A percentile compares a stretch with the other conserved stretches of the same genome.
Evolutionary conservation across 2,113 vertebrate genomes (phyloP).

Genomic region (Zapornia atra): DNA sequence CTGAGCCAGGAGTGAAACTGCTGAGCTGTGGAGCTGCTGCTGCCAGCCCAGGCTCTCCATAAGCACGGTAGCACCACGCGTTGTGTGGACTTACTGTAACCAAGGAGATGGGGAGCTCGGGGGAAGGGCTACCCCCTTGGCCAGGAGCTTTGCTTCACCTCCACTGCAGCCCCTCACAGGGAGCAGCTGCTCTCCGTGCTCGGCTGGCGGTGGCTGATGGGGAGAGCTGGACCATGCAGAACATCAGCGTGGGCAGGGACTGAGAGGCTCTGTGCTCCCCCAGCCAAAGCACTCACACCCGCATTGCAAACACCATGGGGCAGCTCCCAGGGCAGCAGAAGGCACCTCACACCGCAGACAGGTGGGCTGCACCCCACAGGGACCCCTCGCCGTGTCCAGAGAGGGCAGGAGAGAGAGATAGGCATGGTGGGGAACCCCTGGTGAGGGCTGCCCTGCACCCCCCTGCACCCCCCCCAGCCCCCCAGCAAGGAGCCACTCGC

Average conservation of each 20-base stretch:
- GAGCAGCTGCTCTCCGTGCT: too few relatives aligned
- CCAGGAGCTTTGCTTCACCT: background rate
- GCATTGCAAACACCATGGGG: fast-evolving
- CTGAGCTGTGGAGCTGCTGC: background rate
- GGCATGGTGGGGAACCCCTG: fast-evolving
- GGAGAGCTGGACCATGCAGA: background rate
- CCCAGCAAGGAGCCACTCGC: background rate
- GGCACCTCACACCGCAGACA: too few relatives aligned
- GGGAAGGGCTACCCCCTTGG: background rate
- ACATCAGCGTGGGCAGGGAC: background rate
- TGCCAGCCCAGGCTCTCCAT: background rate
- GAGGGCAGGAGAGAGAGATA: background rate
- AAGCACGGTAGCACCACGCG: fast-evolving
- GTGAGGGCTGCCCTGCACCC: background rate
- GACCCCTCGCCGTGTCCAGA: fast-evolving
- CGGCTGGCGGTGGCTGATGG: background rate
- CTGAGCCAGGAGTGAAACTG: too few relatives aligned
- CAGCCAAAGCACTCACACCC: background rate
- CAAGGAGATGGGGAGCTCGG: background rate
- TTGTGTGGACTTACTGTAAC: background rate
- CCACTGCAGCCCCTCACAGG: background rate
- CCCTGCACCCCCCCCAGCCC: fast-evolving
- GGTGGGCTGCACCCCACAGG: background rate
- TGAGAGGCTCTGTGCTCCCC: background rate
- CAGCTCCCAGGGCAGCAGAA: background rate